These are phyloP conservation scores for Cantharis nigra DNA, from an alignment of 2,888 invertebrate genomes.

Conservation along the genomic window DNA sequence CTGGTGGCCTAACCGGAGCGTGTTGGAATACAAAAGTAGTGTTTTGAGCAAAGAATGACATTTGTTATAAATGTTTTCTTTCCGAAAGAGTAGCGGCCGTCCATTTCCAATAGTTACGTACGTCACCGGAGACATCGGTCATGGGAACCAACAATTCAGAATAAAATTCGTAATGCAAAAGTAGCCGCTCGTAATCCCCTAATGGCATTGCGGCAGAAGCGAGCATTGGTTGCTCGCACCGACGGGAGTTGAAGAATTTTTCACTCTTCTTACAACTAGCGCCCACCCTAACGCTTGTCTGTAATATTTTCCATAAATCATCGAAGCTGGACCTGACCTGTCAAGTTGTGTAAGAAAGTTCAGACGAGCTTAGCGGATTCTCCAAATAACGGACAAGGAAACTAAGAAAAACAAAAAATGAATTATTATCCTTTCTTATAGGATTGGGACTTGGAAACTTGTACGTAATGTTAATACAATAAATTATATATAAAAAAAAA, in stretches of 20 bases:
- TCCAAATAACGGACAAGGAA: slow-evolving; percentile 35
- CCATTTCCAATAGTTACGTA: slow-evolving; percentile 36
- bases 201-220: slow-evolving; percentile 40
- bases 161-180: slow-evolving; percentile 50
- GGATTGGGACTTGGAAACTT: slow-evolving; percentile 8
- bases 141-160: slow-evolving; percentile 44
- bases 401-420: slow-evolving; percentile 46
- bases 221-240: slow-evolving; percentile 41
- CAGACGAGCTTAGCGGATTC: slow-evolving; percentile 44
- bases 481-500: neutral
- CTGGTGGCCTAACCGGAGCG: slow-evolving; percentile 33
- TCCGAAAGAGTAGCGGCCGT: slow-evolving; percentile 24
- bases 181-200: slow-evolving; percentile 49
- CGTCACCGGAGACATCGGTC: slow-evolving; percentile 35
- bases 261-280: slow-evolving; percentile 47
- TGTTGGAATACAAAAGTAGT: slow-evolving; percentile 34
- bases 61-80: slow-evolving; percentile 43
- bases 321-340: slow-evolving; percentile 52
- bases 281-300: slow-evolving; percentile 41
- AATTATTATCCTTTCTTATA: slow-evolving; percentile 47
- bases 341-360: slow-evolving; percentile 48
- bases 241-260: slow-evolving; percentile 50
- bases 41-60: slow-evolving; percentile 39
- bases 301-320: slow-evolving; percentile 61
- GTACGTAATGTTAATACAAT: slow-evolving; percentile 13